Base-by-base conservation (phyloP, 2,113 vertebrate genomes). In the Nothocercus julius region DNA sequence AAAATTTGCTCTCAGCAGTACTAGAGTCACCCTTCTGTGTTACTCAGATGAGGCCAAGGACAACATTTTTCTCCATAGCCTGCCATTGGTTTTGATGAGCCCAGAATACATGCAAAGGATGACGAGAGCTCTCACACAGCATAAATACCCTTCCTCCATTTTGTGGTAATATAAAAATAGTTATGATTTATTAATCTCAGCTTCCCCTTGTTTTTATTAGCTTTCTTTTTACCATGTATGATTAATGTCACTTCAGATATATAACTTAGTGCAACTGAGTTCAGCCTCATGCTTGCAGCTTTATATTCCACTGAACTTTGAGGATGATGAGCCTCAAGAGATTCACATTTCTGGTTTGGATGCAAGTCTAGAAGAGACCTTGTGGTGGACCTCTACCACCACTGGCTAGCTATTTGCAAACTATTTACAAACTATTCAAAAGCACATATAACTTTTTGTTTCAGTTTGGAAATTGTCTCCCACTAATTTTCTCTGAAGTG, bases 161-260 rank as follows among this genome's bases (percentile, higher is more conserved):
- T 74, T 62, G 10, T 49, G 27, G 44, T 66, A 92, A 87, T 86
- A 14, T 93, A 92, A 94, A 97, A 96, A 67, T 61, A 89, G 22
- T 84, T 89, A 85, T 83, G 75, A 68, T 74, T 85, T 92, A n/a
- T 32, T 47, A 83, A 83, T 92, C 74, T 95, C 67, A 82, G 17
- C 30, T 97, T 96, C 66, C 66, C 64, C 68, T 12, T 22, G 61
- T 51, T 90, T 93, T 96, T 93, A 94, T 82, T 88, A 40, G 47
- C 53, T 96, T 93, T 94, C 78, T 83, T 96, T 90, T 87, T 45
- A 81, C 28, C 40, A 51, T 62, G 74, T 92, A 69, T 81, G 72
- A 51, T 47, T 90, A 92, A 76, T 73, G 49, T 27, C 82, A 47
- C 84, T 97, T 97, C 92, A 97, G 95, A 97, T 86, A 77, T 91